Evolutionary conservation across 2,888 invertebrate species (phyloP).

Genomic region (Eristalis arbustorum): DNA sequence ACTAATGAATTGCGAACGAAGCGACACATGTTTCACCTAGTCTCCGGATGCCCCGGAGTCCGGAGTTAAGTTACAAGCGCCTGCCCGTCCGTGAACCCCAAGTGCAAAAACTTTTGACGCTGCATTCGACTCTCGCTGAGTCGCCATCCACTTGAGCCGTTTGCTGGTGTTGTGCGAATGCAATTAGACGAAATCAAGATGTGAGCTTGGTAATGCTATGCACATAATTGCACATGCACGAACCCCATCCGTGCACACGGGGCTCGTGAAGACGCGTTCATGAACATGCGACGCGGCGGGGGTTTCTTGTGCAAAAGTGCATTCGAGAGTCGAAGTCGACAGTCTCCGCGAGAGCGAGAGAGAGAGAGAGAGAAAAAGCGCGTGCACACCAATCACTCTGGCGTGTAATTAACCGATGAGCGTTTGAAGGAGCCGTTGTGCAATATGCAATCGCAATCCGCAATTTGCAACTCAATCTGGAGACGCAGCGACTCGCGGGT

Average conservation of each 20-base stretch:
- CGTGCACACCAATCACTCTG: constrained; percentile 65
- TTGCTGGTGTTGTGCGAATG: constrained; percentile 41
- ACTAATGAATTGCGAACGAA: constrained; percentile 53
- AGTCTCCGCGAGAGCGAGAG: not conserved
- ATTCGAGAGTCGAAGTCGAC: not conserved
- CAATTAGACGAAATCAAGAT: constrained; percentile 69
- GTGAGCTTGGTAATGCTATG: constrained; percentile 46
- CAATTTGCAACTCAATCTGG: constrained; percentile 67
- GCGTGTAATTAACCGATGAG: constrained; percentile 70
- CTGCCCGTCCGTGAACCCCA: constrained; percentile 67
- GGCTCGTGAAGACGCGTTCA: not conserved
- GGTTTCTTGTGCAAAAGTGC: constrained; percentile 52
- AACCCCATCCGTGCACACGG: constrained; percentile 36
- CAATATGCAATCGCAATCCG: constrained; percentile 65
- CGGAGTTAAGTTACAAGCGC: constrained; percentile 26
- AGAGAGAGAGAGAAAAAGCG: constrained; percentile 35
- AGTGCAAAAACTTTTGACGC: constrained; percentile 52
- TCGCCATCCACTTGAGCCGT: not conserved
- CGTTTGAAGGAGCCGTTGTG: constrained; percentile 68
- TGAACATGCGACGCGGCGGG: not conserved
- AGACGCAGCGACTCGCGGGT: constrained; percentile 12
- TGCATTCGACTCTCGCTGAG: not conserved
- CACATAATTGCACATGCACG: constrained; percentile 65
- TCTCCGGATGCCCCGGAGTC: not conserved
- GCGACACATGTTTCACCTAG: constrained; percentile 48